A percentile compares a stretch with the other conserved stretches of the same genome.
phyloP scores from a whole-genome alignment of 2,888 invertebrate species.

The Ophioninae sp. region DNA sequence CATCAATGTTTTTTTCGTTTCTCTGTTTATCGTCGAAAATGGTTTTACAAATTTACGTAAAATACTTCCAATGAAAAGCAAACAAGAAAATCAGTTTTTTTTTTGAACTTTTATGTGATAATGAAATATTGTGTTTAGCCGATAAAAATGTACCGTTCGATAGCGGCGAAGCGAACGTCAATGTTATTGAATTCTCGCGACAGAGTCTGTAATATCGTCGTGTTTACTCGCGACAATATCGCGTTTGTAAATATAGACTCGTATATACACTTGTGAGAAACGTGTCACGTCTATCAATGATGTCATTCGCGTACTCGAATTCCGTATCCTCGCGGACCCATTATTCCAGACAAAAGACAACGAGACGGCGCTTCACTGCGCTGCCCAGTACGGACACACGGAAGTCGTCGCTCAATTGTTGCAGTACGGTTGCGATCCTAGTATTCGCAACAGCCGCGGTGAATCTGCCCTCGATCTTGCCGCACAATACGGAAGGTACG shows the following conservation, averaged over 20 bases:
- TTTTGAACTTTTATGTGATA: too few species aligned
- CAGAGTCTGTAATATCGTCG: too few species aligned
- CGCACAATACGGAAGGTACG: constrained; percentile 93
- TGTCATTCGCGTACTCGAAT: background rate
- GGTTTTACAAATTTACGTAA: too few species aligned
- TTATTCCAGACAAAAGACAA: constrained; percentile 90
- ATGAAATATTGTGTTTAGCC: too few species aligned
- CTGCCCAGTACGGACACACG: constrained; percentile 95
- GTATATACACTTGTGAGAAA: background rate
- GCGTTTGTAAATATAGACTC: background rate
- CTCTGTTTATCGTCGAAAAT: too few species aligned
- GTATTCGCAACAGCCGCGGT: constrained; percentile 91
- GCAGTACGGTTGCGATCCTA: constrained; percentile 93
- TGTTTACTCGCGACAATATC: background rate
- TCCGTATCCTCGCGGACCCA: constrained; percentile 2
- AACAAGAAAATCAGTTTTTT: too few species aligned
- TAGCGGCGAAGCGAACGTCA: too few species aligned
- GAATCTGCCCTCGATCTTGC: constrained; percentile 97
- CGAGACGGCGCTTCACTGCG: constrained; percentile 96
- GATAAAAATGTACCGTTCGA: too few species aligned
- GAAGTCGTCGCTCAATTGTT: constrained; percentile 92
- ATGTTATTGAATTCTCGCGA: too few species aligned
- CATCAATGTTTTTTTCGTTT: too few species aligned
- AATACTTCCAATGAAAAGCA: too few species aligned
- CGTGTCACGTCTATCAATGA: background rate